Evolutionary conservation across 2,797 vertebrate species (phyloP).

Genomic region (Simalia tracyae): DNA sequence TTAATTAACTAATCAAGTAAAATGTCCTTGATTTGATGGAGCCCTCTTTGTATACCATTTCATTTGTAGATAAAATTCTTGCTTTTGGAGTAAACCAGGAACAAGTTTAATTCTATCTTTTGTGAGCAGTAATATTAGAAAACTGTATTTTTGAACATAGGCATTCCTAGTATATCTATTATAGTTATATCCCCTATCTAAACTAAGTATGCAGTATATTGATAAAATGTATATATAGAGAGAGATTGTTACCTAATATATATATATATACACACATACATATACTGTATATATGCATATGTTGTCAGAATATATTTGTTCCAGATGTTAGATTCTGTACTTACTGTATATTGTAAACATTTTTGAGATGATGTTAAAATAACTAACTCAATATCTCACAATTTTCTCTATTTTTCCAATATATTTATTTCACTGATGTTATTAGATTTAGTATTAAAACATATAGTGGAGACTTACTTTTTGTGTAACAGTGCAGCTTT

Average conservation of each 20-base stretch:
- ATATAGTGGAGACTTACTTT: not conserved
- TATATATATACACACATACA: slow-evolving; percentile 31
- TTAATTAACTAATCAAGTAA: not conserved
- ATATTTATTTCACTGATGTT: slow-evolving; percentile 57
- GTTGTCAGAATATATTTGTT: slow-evolving; percentile 73
- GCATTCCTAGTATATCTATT: slow-evolving; percentile 70
- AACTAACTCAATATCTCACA: slow-evolving; percentile 55
- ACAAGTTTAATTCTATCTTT: slow-evolving; percentile 68
- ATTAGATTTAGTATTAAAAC: slow-evolving; percentile 1
- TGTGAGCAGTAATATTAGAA: slow-evolving; percentile 67
- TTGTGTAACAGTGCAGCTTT: not conserved
- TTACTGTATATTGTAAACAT: slow-evolving; percentile 68
- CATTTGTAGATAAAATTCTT: slow-evolving; percentile 69
- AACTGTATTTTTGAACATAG: slow-evolving; percentile 73
- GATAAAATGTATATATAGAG: slow-evolving; percentile 63
- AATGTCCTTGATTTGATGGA: not conserved
- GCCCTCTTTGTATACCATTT: slow-evolving; percentile 58
- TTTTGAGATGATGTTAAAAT: slow-evolving; percentile 67
- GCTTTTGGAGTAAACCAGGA: slow-evolving; percentile 68
- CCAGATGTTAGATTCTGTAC: slow-evolving; percentile 69
- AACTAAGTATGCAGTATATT: slow-evolving; percentile 75
- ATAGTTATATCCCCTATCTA: slow-evolving; percentile 71
- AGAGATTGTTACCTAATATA: not conserved
- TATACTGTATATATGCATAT: slow-evolving; percentile 36
- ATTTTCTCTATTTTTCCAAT: slow-evolving; percentile 59